A percentile compares a stretch with the other conserved stretches of the same genome.
These are phyloP conservation scores for Aromia moschata DNA, from an alignment of 2,888 invertebrate species.

Conservation along the genomic window DNA sequence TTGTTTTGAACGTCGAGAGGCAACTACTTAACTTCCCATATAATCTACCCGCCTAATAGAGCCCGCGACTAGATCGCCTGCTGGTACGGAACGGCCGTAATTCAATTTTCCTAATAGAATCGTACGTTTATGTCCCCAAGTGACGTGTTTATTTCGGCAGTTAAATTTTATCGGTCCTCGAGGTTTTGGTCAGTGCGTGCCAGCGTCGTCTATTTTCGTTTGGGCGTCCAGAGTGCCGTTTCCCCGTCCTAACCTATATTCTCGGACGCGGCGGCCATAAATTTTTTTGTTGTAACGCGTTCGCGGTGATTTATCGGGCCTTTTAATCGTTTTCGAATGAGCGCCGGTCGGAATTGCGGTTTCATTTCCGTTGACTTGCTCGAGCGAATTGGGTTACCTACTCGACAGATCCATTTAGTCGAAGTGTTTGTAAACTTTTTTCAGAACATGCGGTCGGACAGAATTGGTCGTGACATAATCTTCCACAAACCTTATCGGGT, in stretches of 20 bases:
- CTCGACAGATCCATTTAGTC: too few relatives aligned
- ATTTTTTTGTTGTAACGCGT: conserved; percentile 21
- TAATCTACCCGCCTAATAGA: conserved; percentile 47
- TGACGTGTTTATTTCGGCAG: conserved; percentile 50
- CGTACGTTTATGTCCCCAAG: conserved; percentile 45
- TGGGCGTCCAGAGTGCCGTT: conserved; percentile 27
- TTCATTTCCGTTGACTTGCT: too few relatives aligned
- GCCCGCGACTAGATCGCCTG: conserved; percentile 20
- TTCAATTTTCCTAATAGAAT: conserved; percentile 42
- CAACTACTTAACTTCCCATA: conserved; percentile 49
- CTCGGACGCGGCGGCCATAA: conserved; percentile 10
- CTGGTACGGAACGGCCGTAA: conserved; percentile 21
- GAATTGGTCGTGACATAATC: too few relatives aligned
- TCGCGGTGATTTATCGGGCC: not conserved
- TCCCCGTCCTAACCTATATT: conserved; percentile 26
- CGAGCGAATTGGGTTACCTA: too few relatives aligned
- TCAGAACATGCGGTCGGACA: too few relatives aligned
- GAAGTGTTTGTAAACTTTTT: too few relatives aligned
- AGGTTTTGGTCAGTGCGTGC: too few relatives aligned
- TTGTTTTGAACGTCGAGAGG: conserved; percentile 55
- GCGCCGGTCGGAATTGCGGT: too few relatives aligned
- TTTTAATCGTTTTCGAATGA: conserved; percentile 14
- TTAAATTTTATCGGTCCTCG: conserved; percentile 46
- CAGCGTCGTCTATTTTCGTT: conserved; percentile 23
- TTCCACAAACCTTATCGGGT: too few relatives aligned